phyloP scores from a whole-genome alignment of 1,140 invertebrate genomes.

The Hylaeus volcanicus region DNA sequence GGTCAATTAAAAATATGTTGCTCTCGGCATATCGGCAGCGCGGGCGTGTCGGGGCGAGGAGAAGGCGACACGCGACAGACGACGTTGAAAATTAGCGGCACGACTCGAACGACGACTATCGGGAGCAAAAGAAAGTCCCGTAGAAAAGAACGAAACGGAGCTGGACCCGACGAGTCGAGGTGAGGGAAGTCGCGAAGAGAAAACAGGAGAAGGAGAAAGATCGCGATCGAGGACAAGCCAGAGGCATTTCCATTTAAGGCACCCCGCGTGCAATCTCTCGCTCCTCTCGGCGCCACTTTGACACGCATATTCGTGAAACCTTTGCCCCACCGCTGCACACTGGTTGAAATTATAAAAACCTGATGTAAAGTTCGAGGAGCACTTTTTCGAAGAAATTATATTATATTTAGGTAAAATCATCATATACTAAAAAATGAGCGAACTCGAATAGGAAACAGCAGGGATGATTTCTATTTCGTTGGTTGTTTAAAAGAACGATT shows the following conservation, averaged over 20 bases:
- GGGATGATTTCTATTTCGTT: too few relatives aligned
- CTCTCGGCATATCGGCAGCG: too few relatives aligned
- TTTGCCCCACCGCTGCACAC: neutral
- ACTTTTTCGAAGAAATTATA: too few relatives aligned
- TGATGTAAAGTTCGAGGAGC: too few relatives aligned
- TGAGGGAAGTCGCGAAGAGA: neutral
- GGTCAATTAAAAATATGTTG: too few relatives aligned
- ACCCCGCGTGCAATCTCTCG: conserved; percentile 44
- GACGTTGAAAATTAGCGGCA: neutral
- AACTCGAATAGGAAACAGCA: too few relatives aligned
- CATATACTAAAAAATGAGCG: too few relatives aligned
- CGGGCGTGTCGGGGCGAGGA: too few relatives aligned
- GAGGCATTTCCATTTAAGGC: conserved; percentile 66
- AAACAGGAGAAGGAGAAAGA: conserved; percentile 33
- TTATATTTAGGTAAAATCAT: too few relatives aligned
- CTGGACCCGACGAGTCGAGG: neutral
- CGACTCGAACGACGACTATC: neutral
- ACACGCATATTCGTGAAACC: conserved; percentile 38
- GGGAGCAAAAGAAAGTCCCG: neutral
- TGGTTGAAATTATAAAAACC: neutral
- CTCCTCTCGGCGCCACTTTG: conserved; percentile 42
- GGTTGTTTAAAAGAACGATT: too few relatives aligned
- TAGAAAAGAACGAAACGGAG: neutral
- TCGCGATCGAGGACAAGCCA: conserved; percentile 57
- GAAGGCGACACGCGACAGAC: neutral